Evolutionary conservation across 2,888 invertebrate species (phyloP).

Genomic region (Barypeithes pellucidus): DNA sequence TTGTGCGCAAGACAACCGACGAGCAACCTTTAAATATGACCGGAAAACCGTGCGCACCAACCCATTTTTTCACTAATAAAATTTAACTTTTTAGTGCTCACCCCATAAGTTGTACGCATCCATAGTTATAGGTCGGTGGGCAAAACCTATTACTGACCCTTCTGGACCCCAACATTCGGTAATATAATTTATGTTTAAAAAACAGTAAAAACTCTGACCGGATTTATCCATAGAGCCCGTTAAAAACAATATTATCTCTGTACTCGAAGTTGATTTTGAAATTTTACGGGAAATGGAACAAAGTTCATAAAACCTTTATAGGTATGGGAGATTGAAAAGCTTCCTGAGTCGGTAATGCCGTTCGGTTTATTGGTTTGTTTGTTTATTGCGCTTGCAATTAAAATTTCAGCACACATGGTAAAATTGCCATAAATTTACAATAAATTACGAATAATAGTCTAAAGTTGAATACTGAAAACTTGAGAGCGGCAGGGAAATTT

Average conservation of each 20-base stretch:
- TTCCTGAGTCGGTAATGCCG: not conserved
- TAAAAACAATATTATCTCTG: conserved; percentile 29
- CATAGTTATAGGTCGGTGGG: no score
- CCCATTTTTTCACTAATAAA: no score
- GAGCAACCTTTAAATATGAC: no score
- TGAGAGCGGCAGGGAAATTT: no score
- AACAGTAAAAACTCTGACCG: conserved; percentile 5
- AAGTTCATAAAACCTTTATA: conserved; percentile 43
- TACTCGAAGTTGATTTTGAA: conserved; percentile 26
- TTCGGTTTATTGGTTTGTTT: not conserved
- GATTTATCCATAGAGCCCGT: conserved; percentile 11
- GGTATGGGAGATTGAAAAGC: conserved; percentile 15
- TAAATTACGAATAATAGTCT: no score
- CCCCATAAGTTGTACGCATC: no score
- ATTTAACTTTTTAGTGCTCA: no score
- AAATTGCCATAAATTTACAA: not conserved
- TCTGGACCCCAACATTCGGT: not conserved
- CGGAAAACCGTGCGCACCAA: no score
- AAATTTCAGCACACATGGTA: not conserved
- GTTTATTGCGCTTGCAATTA: not conserved
- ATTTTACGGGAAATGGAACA: conserved; percentile 40
- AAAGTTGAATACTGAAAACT: no score
- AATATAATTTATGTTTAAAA: conserved; percentile 6
- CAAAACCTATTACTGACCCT: not conserved
- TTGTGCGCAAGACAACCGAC: no score